These are phyloP conservation scores for Eristalis tenax DNA, from an alignment of 2,888 invertebrate species.

Conservation along the genomic window DNA sequence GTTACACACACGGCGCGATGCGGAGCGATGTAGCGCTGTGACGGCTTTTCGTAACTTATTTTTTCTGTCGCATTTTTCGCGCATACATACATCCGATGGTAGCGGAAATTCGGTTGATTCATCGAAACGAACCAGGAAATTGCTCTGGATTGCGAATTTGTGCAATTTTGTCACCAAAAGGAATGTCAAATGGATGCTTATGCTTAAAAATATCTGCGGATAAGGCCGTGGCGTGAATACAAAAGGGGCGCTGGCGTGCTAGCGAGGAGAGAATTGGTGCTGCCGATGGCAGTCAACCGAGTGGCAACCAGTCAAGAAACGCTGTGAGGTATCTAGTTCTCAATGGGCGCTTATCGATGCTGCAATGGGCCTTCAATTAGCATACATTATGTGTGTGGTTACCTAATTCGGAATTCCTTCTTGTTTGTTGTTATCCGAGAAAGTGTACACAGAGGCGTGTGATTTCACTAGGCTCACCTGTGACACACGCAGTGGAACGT, in stretches of 20 bases:
- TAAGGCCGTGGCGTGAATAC: slow-evolving; percentile 11
- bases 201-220: neutral
- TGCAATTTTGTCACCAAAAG: slow-evolving; percentile 18
- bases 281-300: neutral
- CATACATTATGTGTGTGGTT: slow-evolving; percentile 51
- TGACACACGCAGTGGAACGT: slow-evolving; percentile 36
- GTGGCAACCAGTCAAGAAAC: neutral
- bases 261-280: neutral
- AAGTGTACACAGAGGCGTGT: slow-evolving; percentile 56
- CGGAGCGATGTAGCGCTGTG: neutral
- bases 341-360: neutral
- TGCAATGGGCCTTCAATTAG: slow-evolving; percentile 52
- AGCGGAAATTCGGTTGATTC: slow-evolving; percentile 36
- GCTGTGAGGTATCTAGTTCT: neutral
- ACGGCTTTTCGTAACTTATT: neutral
- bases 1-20: neutral
- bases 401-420: slow-evolving; percentile 61
- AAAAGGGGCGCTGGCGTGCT: neutral
- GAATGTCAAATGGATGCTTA: slow-evolving; percentile 6
- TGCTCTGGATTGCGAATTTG: slow-evolving; percentile 17
- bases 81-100: slow-evolving; percentile 13
- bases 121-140: slow-evolving; percentile 37
- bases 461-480: slow-evolving; percentile 63
- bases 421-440: slow-evolving; percentile 55
- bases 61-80: neutral